Evolutionary conservation across 2,888 invertebrate species (phyloP).

Genomic region (Cephus pygmeus): DNA sequence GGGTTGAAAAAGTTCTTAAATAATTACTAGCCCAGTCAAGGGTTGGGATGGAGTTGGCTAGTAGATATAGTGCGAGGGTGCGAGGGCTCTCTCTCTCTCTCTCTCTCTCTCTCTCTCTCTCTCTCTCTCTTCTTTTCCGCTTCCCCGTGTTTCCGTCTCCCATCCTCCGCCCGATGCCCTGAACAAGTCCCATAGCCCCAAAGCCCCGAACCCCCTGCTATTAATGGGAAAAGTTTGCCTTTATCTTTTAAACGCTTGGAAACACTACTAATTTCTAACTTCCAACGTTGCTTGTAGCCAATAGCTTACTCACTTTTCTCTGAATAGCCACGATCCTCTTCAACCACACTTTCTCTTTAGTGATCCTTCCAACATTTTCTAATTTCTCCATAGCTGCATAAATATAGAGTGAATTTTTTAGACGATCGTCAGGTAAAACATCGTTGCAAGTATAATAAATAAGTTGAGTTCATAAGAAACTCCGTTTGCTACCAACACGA

Average conservation of each 20-base stretch:
- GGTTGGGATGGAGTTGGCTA: conserved; percentile 57
- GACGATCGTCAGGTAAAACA: no score
- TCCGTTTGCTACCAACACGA: no score
- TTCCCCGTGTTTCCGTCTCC: conserved; percentile 11
- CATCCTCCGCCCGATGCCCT: conserved; percentile 2
- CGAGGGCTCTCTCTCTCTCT: conserved; percentile 10
- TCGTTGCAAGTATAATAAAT: no score
- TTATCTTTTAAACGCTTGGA: conserved; percentile 64
- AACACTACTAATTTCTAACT: conserved; percentile 64
- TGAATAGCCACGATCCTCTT: no score
- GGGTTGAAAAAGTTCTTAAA: conserved; percentile 56
- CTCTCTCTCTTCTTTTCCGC: conserved; percentile 13
- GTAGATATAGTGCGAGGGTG: conserved; percentile 31
- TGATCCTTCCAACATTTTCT: no score
- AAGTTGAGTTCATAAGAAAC: no score
- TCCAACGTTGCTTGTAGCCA: conserved; percentile 41
- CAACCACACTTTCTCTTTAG: no score
- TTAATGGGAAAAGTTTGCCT: conserved; percentile 66
- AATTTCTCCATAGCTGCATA: no score
- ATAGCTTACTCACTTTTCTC: no score
- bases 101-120: neutral
- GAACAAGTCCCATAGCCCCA: no score
- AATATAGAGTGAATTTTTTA: no score
- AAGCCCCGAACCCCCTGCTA: conserved; percentile 26
- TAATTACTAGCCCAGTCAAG: conserved; percentile 56